A percentile compares a stretch with the other conserved stretches of the same genome.
phyloP scores from a whole-genome alignment of 1,140 invertebrate genomes.

The Zophobas atratus region DNA sequence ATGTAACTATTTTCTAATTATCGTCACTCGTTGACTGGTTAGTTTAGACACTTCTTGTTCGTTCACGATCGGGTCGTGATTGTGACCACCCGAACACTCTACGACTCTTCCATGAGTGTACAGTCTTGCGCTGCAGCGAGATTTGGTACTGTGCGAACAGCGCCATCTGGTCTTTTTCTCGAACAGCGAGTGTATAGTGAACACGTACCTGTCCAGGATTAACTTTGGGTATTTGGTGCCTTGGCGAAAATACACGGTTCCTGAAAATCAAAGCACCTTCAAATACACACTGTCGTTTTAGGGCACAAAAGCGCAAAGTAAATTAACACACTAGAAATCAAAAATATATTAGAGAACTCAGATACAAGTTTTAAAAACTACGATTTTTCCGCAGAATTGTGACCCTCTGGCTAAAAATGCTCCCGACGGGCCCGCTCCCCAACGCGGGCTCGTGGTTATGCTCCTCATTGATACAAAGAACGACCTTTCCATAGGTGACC shows the following conservation, averaged over 20 bases:
- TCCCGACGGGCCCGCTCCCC: background rate
- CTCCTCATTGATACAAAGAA: conserved; percentile 34
- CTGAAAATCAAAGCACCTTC: conserved; percentile 46
- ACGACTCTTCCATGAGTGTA: conserved; percentile 48
- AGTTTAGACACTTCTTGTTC: conserved; percentile 28
- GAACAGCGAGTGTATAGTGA: conserved; percentile 37
- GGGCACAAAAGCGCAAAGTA: too few species aligned
- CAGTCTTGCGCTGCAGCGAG: conserved; percentile 56
- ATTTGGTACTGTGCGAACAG: conserved; percentile 54
- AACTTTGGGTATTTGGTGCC: conserved; percentile 58
- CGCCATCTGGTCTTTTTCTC: conserved; percentile 58
- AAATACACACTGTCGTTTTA: background rate
- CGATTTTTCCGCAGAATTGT: background rate
- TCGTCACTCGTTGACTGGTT: background rate
- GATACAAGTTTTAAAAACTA: background rate
- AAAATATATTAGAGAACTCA: too few species aligned
- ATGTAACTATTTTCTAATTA: conserved; percentile 2
- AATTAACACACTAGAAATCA: too few species aligned
- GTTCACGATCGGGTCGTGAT: conserved; percentile 53
- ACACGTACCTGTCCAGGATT: conserved; percentile 53
- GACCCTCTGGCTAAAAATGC: background rate
- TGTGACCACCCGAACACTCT: conserved; percentile 55
- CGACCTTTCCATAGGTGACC: conserved; percentile 42
- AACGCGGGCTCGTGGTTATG: conserved; percentile 46
- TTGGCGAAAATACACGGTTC: conserved; percentile 54